A percentile compares a stretch with the other conserved stretches of the same genome.
Conservation (phyloP, 2,797 vertebrate genomes). For the Podarcis siculus region DNA sequence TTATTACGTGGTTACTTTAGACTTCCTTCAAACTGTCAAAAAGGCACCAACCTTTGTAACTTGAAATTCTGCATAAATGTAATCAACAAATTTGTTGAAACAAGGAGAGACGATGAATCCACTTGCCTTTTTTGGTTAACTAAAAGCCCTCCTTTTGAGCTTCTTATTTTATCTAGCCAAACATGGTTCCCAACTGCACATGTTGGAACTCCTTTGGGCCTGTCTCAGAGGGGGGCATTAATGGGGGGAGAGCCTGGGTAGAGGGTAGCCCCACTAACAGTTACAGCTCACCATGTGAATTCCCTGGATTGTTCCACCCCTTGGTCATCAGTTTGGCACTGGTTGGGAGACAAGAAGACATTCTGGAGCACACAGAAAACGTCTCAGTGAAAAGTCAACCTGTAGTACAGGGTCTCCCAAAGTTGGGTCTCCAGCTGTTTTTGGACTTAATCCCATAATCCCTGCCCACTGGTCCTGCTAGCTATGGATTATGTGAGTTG, state of each 20-base stretch:
- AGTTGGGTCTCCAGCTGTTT: too few relatives aligned
- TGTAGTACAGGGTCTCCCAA: too few relatives aligned
- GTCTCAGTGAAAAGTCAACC: not conserved
- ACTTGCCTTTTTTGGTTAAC: not conserved
- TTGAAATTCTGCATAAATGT: not conserved
- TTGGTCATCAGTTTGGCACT: not conserved
- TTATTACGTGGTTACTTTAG: not conserved
- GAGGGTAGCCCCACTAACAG: not conserved
- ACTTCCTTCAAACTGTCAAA: not conserved
- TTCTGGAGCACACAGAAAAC: not conserved
- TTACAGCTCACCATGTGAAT: not conserved
- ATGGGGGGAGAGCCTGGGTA: not conserved
- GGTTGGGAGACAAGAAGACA: not conserved
- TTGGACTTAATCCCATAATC: too few relatives aligned
- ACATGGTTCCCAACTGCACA: not conserved
- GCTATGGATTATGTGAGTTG: too few relatives aligned
- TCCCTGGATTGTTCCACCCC: too few relatives aligned
- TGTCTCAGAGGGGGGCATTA: accelerated
- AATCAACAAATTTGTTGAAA: not conserved
- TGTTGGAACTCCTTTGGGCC: not conserved
- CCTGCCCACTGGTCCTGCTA: too few relatives aligned
- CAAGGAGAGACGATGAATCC: not conserved
- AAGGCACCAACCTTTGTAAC: not conserved
- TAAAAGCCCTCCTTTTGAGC: not conserved
- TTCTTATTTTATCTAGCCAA: not conserved